Conservation (phyloP, 30 jellyfish, hydroid and myxozoan genomes). For the Hydra vulgaris region DNA sequence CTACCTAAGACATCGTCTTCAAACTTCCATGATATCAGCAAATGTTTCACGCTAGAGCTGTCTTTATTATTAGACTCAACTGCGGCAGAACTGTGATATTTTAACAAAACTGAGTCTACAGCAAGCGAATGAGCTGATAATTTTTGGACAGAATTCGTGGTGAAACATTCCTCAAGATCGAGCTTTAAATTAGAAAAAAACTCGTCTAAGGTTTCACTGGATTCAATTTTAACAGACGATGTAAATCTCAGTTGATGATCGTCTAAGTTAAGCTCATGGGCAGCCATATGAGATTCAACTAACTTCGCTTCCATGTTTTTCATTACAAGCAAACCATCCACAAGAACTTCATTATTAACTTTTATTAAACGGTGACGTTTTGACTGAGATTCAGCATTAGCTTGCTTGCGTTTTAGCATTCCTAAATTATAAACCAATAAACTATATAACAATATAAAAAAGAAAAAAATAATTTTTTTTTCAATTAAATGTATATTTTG, state of each 20-base stretch:
- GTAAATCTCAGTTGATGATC: conserved; percentile 89
- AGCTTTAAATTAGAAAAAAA: conserved; percentile 46
- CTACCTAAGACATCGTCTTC: conserved; percentile 83
- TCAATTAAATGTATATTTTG: too few species aligned
- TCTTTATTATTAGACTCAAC: neutral
- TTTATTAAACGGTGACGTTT: conserved; percentile 57
- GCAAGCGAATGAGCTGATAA: conserved; percentile 64
- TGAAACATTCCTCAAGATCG: conserved; percentile 63
- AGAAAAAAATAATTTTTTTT: too few species aligned
- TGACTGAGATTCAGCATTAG: conserved; percentile 37
- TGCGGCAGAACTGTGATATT: conserved; percentile 23
- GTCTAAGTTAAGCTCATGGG: conserved; percentile 38
- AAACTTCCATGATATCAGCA: conserved; percentile 20
- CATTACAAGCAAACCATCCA: conserved; percentile 78
- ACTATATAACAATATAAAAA: too few species aligned
- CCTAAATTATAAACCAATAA: conserved; percentile 3
- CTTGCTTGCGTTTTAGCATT: conserved; percentile 19
- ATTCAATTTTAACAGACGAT: conserved; percentile 62
- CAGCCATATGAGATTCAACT: conserved; percentile 1
- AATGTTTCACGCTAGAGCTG: conserved; percentile 6
- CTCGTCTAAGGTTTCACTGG: conserved; percentile 51
- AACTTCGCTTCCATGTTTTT: conserved; percentile 50
- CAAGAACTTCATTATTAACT: conserved; percentile 61
- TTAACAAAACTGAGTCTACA: conserved; percentile 56
- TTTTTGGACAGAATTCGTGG: conserved; percentile 48